Base-by-base conservation (phyloP, 2,888 invertebrate genomes). In the Stratiomys singularior region DNA sequence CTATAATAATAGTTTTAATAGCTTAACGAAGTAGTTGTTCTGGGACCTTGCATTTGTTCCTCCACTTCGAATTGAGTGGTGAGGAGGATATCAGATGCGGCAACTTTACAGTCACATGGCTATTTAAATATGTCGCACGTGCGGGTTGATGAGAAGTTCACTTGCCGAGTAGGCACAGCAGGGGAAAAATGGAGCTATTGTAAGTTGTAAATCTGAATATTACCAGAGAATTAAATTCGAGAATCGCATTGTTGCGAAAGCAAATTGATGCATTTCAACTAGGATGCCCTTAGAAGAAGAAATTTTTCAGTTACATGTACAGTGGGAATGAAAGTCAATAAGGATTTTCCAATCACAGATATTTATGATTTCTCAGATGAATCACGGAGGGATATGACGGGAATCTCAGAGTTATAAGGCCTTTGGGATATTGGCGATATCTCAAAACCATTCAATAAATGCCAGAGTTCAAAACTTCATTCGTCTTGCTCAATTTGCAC, bases 71-170 rank as follows among this genome's bases (percentile, higher is more conserved):
- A 60, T 18, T 52, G 15, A 2, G 4, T 60, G 21, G 13, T 4
- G 23, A 52, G 52, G 58, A 64, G 28, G 30, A 30, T 64, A 30
- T 47, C 25, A 11, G 7, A 44, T 47, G 18, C 71, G 25, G 47
- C 71, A 4, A 44, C n/a, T 7, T 13, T n/a, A 15, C 4, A 5
- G 52, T 47, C 27, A 71, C 71, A 71, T 71, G 71, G 9, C 71
- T 47, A 52, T 27, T 25, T 47, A 71, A 71, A 71, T 47, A 71
- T 52, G 47, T 47, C 71, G 71, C 71, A 71, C 71, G 71, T 71
- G 71, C 71, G 47, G 30, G 47, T 27, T 71, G 47, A n/a, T 30
- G 28, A 23, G n/a, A 71, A 71, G 71, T 71, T 52, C 25, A 71
- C 23, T 52, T 18, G 52, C 18, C 4, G 23, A 60, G 9, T 15